These are phyloP conservation scores for Silurus aristotelis DNA, from an alignment of 2,797 vertebrate genomes.

Conservation along the genomic window DNA sequence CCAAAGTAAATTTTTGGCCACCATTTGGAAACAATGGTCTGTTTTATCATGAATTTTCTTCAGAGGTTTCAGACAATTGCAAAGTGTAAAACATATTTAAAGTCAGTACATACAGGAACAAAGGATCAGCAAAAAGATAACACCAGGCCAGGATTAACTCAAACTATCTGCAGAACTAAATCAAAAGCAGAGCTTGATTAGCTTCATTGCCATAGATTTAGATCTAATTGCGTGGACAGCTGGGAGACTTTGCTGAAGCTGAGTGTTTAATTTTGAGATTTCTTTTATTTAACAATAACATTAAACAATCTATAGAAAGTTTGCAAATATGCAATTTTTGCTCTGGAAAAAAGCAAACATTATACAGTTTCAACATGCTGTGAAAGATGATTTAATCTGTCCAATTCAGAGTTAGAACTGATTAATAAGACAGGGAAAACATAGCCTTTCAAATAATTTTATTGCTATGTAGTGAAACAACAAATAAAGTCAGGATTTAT, in stretches of 20 bases:
- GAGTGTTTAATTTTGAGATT: too few relatives aligned
- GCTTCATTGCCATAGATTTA: background rate
- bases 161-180: background rate
- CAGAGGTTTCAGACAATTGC: background rate
- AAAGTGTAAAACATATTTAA: background rate
- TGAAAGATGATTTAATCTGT: background rate
- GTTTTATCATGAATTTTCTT: too few relatives aligned
- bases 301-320: too few relatives aligned
- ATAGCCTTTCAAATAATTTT: background rate
- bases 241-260: background rate
- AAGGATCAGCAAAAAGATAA: background rate
- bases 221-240: background rate
- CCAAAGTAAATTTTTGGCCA: background rate
- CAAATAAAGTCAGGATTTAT: background rate
- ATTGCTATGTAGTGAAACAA: background rate
- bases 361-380: too few relatives aligned
- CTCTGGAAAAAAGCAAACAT: too few relatives aligned
- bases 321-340: too few relatives aligned
- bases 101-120: background rate
- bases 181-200: background rate
- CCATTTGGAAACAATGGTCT: background rate
- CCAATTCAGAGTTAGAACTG: background rate
- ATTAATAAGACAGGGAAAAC: background rate
- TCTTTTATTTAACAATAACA: too few relatives aligned
- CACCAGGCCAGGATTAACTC: background rate